phyloP scores from a whole-genome alignment of 2,797 vertebrate genomes.

The Mycteria americana region DNA sequence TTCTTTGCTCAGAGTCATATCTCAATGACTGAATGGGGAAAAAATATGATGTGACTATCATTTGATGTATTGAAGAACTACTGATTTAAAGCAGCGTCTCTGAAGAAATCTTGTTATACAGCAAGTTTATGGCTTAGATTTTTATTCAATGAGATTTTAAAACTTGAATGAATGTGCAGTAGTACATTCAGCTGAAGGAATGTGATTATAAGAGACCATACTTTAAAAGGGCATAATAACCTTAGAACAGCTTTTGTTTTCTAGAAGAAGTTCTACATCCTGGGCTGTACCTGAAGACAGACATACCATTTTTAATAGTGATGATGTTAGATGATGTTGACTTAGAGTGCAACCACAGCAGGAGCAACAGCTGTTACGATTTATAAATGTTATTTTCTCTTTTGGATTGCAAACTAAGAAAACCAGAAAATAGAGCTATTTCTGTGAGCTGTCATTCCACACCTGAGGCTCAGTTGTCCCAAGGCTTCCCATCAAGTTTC shows the following conservation, averaged over 20 bases:
- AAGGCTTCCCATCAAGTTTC: background rate
- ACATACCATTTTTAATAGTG: background rate
- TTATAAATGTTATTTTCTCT: background rate
- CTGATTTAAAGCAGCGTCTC: background rate
- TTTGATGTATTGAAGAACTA: background rate
- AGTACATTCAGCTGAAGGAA: background rate
- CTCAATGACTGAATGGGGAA: background rate
- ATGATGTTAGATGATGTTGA: background rate
- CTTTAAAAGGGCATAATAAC: background rate
- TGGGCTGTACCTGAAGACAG: background rate
- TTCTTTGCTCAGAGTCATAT: background rate
- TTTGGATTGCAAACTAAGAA: background rate
- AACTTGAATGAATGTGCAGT: background rate
- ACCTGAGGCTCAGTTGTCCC: background rate
- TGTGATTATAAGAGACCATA: background rate
- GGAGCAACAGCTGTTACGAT: background rate
- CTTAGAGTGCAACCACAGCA: background rate
- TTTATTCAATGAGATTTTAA: background rate
- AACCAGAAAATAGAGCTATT: background rate
- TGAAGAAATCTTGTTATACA: background rate
- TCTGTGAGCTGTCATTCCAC: background rate
- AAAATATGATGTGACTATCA: background rate
- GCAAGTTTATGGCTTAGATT: background rate
- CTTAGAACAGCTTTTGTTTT: constrained; percentile 7
- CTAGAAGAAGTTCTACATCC: background rate